A percentile compares a stretch with the other conserved stretches of the same genome.
These are phyloP conservation scores for Ciconia maguari DNA, from an alignment of 2,113 vertebrate species.

Conservation along the genomic window DNA sequence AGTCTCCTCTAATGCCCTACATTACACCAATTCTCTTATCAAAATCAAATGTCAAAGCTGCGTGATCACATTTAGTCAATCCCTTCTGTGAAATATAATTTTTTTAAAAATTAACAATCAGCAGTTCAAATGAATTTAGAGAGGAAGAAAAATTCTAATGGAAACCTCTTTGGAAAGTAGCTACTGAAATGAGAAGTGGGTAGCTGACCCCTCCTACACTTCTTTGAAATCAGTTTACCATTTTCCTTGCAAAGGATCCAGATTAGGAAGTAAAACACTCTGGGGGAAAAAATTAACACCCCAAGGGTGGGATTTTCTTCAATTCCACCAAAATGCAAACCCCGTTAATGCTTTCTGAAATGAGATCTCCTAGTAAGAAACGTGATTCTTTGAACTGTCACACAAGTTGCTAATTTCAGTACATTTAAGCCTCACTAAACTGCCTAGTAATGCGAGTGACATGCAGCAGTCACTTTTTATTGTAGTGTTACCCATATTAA, in stretches of 20 bases:
- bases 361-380: not conserved
- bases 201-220: not conserved
- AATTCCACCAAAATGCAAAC: conserved; percentile 1
- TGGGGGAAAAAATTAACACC: not conserved
- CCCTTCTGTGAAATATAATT: not conserved
- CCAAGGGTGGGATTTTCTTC: not conserved
- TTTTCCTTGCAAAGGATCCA: not conserved
- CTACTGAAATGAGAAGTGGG: not conserved
- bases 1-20: not conserved
- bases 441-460: conserved; percentile 44
- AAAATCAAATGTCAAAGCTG: not conserved
- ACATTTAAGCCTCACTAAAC: conserved; percentile 56
- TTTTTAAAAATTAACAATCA: not conserved
- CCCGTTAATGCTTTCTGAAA: conserved; percentile 29
- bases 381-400: not conserved
- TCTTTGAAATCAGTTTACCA: not conserved
- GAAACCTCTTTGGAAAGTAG: not conserved
- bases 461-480: conserved; percentile 46
- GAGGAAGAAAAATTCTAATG: not conserved
- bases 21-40: not conserved
- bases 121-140: not conserved
- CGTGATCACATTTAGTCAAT: not conserved
- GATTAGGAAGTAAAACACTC: not conserved
- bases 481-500: conserved; percentile 25
- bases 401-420: conserved; percentile 54